Evolutionary conservation across 2,888 invertebrate genomes (phyloP).

Genomic region (Glyphotaelius pellucidus): DNA sequence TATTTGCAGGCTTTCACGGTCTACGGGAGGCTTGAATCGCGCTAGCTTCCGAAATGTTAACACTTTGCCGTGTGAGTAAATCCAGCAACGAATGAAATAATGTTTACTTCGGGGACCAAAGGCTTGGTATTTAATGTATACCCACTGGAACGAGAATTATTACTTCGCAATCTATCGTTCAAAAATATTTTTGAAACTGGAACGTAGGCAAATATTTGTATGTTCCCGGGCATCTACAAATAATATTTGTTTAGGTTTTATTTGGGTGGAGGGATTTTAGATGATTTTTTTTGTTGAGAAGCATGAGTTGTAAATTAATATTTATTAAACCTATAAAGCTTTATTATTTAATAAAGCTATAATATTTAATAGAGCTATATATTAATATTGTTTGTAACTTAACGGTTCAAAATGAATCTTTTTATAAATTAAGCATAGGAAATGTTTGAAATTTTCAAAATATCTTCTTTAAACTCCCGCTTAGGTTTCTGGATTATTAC

Average conservation of each 20-base stretch:
- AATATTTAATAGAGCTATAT: too few species aligned
- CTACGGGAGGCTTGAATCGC: not conserved
- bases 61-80: not conserved
- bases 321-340: too few species aligned
- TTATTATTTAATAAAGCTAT: too few species aligned
- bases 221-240: not conserved
- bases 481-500: too few species aligned
- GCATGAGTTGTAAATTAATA: too few species aligned
- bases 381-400: too few species aligned
- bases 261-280: too few species aligned
- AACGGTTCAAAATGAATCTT: too few species aligned
- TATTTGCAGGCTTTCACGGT: not conserved
- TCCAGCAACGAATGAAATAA: not conserved
- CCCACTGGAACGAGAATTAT: not conserved
- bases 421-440: too few species aligned
- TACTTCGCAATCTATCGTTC: not conserved
- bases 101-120: not conserved
- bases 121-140: not conserved
- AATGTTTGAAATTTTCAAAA: too few species aligned
- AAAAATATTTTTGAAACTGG: not conserved
- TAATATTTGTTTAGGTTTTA: not conserved
- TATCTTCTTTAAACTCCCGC: too few species aligned
- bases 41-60: not conserved
- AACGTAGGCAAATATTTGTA: not conserved
- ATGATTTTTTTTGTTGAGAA: too few species aligned